These are phyloP conservation scores for Copidosoma floridanum DNA, from an alignment of 1,140 invertebrate species.

Conservation along the genomic window DNA sequence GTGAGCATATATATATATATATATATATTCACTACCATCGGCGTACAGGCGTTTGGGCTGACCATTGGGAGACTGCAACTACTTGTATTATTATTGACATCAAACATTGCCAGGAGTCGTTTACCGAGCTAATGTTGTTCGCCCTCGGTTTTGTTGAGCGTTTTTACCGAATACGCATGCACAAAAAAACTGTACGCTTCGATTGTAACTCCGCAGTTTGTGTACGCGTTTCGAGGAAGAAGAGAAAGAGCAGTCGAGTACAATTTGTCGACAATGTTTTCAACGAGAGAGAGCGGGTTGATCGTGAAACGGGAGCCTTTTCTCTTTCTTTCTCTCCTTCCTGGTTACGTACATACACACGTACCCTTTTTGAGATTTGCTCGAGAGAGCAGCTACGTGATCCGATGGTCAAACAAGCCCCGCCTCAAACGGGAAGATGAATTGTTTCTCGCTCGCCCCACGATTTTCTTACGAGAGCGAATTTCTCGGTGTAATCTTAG, in stretches of 20 bases:
- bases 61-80: background rate
- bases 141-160: too few species aligned
- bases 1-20: too few species aligned
- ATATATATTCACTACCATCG: too few species aligned
- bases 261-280: constrained; percentile 9
- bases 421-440: constrained; percentile 1
- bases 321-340: background rate
- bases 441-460: background rate
- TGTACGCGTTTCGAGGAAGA: too few species aligned
- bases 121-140: too few species aligned
- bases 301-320: constrained; percentile 19
- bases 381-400: constrained; percentile 16
- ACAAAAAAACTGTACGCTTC: background rate
- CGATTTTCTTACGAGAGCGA: background rate
- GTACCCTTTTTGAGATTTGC: constrained; percentile 1
- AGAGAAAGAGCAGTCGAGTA: background rate
- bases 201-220: too few species aligned
- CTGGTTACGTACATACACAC: background rate
- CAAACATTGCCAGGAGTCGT: too few species aligned
- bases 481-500: constrained; percentile 9
- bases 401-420: background rate
- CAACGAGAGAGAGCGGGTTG: background rate
- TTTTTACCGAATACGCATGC: too few species aligned
- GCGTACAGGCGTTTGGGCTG: background rate
- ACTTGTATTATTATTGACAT: too few species aligned